Evolutionary conservation across 1,140 invertebrate genomes (phyloP).

Genomic region (Zaprionus lachaisei): DNA sequence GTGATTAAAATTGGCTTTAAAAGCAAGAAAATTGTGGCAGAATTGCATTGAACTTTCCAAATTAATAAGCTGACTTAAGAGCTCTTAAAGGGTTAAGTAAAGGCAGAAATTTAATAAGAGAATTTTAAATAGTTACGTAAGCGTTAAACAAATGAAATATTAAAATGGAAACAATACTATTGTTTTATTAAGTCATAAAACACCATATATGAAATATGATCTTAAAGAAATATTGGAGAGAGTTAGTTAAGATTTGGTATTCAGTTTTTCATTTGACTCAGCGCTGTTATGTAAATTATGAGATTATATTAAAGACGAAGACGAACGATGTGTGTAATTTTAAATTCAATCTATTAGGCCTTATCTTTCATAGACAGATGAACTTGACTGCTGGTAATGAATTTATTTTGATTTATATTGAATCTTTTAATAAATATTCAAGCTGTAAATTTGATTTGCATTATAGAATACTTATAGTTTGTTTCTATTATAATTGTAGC

Average conservation of each 20-base stretch:
- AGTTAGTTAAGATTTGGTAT: background rate
- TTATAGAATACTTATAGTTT: background rate
- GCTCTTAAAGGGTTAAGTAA: background rate
- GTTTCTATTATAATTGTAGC: background rate
- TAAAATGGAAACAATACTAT: background rate
- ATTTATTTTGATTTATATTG: background rate
- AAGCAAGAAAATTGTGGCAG: constrained; percentile 8
- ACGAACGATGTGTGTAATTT: background rate
- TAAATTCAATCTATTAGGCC: background rate
- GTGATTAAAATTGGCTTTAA: constrained; percentile 13
- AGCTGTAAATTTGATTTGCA: background rate
- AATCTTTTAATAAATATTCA: background rate
- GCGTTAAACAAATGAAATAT: background rate
- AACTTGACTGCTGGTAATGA: background rate
- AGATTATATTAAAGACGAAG: background rate
- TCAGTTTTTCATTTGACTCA: background rate
- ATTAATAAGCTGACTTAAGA: background rate
- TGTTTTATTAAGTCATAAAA: background rate
- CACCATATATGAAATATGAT: background rate
- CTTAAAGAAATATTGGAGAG: background rate
- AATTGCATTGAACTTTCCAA: constrained; percentile 10
- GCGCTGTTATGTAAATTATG: background rate
- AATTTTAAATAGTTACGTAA: constrained; percentile 7
- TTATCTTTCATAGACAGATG: background rate
- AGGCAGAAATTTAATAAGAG: background rate